Base-by-base conservation (phyloP, 2,797 vertebrate species). In the Martes flavigula region DNA sequence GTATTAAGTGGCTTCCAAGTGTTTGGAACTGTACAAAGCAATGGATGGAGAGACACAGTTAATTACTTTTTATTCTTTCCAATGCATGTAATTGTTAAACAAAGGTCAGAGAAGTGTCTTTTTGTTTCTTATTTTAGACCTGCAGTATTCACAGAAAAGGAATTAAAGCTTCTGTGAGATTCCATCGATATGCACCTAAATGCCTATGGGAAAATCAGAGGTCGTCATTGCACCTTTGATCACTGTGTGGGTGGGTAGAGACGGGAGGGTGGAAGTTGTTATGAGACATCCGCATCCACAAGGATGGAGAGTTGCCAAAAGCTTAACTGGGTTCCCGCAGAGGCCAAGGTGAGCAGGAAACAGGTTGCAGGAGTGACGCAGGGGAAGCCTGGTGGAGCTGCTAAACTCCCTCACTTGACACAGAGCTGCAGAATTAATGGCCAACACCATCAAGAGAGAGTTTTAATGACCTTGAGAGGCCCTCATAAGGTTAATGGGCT, bases 291-390 rank as follows among this genome's bases (percentile, higher is more conserved):
- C 91, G 70, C 85, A 97, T 98, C 72, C 95, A 96, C 62, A 93
- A 66, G 86, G 92, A 94, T 94, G 98, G 95, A 96, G 27, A 54
- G 38, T 85, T 97, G 98, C 98, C 98, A 99, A 54, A n/a, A 27
- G 48, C 90, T 94, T 93, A 30, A 12, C 79, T 93, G 85, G 51
- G 92, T 98, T 98, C 98, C 98, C 93, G 21, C 60, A 97, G 98
- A 99, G 99, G 99, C 98, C 98, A 98, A 97, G 96, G 96, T 96
- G 98, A 98, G 96, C 98, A 99, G 99, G 99, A 99, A 99, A 98
- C 99, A 99, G 98, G 96, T 86, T 97, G 96, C 88, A 62, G 70
- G n/a, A 77, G 92, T 99, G 99, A 99, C 98, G 98, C 97, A 98
- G 90, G 95, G 98, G 98, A 99, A 99, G 97, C 97, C 95, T 98